These are phyloP conservation scores for Pristionchus fissidentatus DNA, from an alignment of 2,888 invertebrate species.

Conservation along the genomic window DNA sequence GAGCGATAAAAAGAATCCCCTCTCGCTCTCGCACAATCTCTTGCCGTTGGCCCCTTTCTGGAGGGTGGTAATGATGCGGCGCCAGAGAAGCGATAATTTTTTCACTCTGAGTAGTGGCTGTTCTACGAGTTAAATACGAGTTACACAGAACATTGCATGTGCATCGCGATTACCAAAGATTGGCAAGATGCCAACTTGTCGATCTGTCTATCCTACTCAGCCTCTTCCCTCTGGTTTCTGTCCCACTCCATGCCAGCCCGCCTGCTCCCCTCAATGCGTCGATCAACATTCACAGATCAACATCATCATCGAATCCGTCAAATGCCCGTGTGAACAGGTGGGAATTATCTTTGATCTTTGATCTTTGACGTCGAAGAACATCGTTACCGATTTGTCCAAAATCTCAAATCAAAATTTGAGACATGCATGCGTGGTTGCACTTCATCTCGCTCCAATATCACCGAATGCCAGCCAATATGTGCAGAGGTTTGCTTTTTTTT, in stretches of 20 bases:
- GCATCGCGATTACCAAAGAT: too few relatives aligned
- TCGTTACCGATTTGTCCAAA: neutral
- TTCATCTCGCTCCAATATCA: neutral
- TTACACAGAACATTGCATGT: too few relatives aligned
- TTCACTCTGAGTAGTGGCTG: too few relatives aligned
- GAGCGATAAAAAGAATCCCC: neutral
- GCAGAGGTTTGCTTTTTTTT: conserved; percentile 17
- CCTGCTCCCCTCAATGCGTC: conserved; percentile 61
- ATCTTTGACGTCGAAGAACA: neutral
- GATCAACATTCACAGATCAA: conserved; percentile 52
- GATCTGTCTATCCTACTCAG: neutral
- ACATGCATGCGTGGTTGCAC: conserved; percentile 47
- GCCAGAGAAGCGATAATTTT: too few relatives aligned
- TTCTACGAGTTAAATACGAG: too few relatives aligned
- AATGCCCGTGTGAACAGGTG: conserved; percentile 49
- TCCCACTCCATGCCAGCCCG: conserved; percentile 54
- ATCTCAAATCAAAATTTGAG: neutral
- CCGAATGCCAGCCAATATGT: conserved; percentile 46
- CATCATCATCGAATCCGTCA: conserved; percentile 49
- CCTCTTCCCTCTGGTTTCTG: conserved; percentile 43
- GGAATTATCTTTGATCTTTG: conserved; percentile 13
- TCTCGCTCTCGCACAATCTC: neutral
- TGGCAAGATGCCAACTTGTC: too few relatives aligned
- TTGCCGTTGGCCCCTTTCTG: too few relatives aligned
- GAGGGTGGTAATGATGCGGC: too few relatives aligned